phyloP scores from a whole-genome alignment of 2,888 invertebrate species.

The Hofmannophila pseudospretella region DNA sequence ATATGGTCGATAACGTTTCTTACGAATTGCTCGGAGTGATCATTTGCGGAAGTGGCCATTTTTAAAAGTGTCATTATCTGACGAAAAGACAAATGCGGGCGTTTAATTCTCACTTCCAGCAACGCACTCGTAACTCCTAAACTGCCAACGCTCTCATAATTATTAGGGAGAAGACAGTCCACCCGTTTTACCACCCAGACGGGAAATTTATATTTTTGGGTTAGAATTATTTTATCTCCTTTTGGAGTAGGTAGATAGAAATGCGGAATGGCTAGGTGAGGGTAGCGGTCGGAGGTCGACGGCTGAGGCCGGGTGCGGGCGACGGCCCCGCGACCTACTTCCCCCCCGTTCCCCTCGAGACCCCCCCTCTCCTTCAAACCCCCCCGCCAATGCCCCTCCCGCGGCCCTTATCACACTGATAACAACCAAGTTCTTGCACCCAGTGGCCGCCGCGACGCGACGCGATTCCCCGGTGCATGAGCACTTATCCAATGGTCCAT shows the following conservation, averaged over 20 bases:
- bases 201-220: constrained; percentile 6
- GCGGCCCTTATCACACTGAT: constrained; percentile 55
- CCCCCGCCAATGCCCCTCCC: constrained; percentile 31
- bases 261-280: constrained; percentile 39
- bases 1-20: no score
- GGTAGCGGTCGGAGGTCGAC: constrained; percentile 50
- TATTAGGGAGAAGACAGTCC: no score
- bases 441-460: constrained; percentile 5
- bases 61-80: no score
- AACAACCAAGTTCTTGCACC: constrained; percentile 40
- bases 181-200: no score
- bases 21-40: no score
- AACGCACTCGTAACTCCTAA: no score
- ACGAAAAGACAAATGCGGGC: no score
- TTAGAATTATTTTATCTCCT: constrained; percentile 9
- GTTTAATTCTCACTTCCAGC: no score
- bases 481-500: constrained; percentile 11
- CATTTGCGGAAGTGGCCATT: no score
- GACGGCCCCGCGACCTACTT: constrained; percentile 70
- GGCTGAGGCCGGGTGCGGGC: constrained; percentile 57
- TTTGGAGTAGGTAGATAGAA: constrained; percentile 2
- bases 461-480: constrained; percentile 16
- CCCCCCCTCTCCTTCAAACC: constrained; percentile 55
- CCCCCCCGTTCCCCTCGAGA: constrained; percentile 39
- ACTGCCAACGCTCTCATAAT: no score